phyloP scores from a whole-genome alignment of 2,888 invertebrate species.

The Lasioglossum villosulum region DNA sequence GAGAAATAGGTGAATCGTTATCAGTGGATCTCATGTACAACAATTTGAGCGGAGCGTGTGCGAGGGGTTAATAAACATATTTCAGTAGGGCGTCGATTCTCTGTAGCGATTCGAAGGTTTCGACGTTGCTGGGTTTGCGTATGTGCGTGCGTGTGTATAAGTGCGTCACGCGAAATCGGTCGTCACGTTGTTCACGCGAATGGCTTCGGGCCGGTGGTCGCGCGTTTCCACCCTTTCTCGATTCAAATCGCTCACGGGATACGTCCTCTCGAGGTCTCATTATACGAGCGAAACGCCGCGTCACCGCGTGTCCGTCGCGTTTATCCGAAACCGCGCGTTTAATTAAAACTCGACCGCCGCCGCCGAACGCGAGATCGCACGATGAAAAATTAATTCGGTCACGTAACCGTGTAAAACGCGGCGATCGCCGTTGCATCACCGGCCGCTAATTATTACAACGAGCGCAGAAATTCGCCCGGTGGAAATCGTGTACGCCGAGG shows the following conservation, averaged over 20 bases:
- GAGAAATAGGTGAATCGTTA: background rate
- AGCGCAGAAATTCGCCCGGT: slow-evolving; percentile 28
- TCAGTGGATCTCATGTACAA: background rate
- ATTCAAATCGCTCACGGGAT: slow-evolving; percentile 39
- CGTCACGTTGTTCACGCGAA: slow-evolving; percentile 32
- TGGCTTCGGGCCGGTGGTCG: slow-evolving; percentile 20
- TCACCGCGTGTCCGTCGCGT: slow-evolving; percentile 43
- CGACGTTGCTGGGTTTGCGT: background rate
- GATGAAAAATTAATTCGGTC: slow-evolving; percentile 62
- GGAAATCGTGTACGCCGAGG: slow-evolving; percentile 8
- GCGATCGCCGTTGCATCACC: slow-evolving; percentile 47
- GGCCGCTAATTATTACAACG: slow-evolving; percentile 51
- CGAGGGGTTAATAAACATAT: background rate
- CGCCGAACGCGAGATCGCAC: slow-evolving; percentile 22
- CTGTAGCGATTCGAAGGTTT: background rate
- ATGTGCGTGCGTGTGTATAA: background rate
- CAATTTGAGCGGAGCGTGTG: background rate
- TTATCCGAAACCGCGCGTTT: slow-evolving; percentile 51
- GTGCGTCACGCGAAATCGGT: background rate
- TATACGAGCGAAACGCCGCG: slow-evolving; percentile 42
- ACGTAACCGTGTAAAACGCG: slow-evolving; percentile 55
- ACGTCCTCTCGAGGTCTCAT: slow-evolving; percentile 35
- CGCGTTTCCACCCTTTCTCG: slow-evolving; percentile 14
- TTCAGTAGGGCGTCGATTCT: background rate
- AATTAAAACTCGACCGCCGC: slow-evolving; percentile 54